Percentiles rank a stretch among this genome's conserved stretches.
Evolutionary conservation across 2,888 invertebrate species (phyloP).

Genomic region (Muscina levida): DNA sequence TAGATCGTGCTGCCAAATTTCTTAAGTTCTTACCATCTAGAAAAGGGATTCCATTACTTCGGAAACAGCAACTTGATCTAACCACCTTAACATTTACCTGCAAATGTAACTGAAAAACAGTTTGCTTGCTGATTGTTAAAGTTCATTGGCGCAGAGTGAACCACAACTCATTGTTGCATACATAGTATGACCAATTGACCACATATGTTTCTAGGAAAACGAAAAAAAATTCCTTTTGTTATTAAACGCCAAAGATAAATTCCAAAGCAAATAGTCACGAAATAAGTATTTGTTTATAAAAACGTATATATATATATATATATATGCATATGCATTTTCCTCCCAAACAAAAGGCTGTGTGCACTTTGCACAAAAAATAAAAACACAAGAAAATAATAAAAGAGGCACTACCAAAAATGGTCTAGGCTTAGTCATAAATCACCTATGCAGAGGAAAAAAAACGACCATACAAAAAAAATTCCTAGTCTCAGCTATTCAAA

Average conservation of each 20-base stretch:
- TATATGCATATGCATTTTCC: too few species aligned
- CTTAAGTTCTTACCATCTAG: too few species aligned
- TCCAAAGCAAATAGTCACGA: constrained; percentile 54
- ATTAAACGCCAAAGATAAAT: constrained; percentile 16
- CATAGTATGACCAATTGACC: constrained; percentile 63
- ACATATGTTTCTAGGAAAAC: constrained; percentile 53
- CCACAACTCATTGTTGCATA: constrained; percentile 59
- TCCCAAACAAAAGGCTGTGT: constrained; percentile 54
- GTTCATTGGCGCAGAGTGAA: constrained; percentile 44
- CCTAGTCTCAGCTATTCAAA: constrained; percentile 43
- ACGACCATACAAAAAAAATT: constrained; percentile 9
- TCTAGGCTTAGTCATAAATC: constrained; percentile 57
- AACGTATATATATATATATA: constrained; percentile 22
- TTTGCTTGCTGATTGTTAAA: constrained; percentile 38
- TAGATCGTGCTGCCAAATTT: too few species aligned
- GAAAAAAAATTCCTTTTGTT: constrained; percentile 52
- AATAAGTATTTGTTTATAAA: constrained; percentile 18
- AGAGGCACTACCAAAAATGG: constrained; percentile 60
- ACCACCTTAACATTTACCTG: not conserved
- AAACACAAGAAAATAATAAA: constrained; percentile 22
- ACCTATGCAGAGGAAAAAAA: constrained; percentile 44
- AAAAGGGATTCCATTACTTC: too few species aligned
- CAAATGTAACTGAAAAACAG: not conserved
- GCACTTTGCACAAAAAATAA: constrained; percentile 45
- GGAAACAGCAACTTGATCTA: too few species aligned